Conservation (phyloP, 2,113 vertebrate species). For the Sinocyclocheilus rhinocerous region DNA sequence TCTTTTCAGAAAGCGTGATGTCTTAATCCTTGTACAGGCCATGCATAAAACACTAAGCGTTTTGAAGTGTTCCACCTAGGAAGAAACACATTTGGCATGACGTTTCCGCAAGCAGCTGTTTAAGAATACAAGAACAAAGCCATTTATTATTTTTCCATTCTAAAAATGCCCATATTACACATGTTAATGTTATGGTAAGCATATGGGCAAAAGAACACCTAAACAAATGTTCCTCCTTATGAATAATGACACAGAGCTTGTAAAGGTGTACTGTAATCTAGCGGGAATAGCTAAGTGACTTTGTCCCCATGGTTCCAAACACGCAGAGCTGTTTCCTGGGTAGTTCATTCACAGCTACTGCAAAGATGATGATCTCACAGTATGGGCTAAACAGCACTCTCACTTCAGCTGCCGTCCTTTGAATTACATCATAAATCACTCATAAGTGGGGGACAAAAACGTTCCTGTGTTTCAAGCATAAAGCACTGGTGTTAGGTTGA, state of each 20-base stretch:
- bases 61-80: background rate
- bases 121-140: background rate
- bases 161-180: background rate
- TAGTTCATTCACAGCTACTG: slow-evolving; percentile 33
- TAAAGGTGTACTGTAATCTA: slow-evolving; percentile 37
- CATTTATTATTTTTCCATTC: slow-evolving; percentile 12
- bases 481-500: slow-evolving; percentile 23
- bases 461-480: slow-evolving; percentile 20
- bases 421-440: slow-evolving; percentile 55
- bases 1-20: background rate
- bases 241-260: slow-evolving; percentile 29
- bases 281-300: slow-evolving; percentile 29
- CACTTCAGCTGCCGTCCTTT: slow-evolving; percentile 24
- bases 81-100: background rate
- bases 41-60: background rate
- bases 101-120: background rate
- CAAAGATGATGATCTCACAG: slow-evolving; percentile 37
- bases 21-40: background rate
- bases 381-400: slow-evolving; percentile 39
- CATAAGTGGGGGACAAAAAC: slow-evolving; percentile 24
- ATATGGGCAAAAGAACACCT: slow-evolving; percentile 11
- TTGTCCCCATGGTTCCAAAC: slow-evolving; percentile 16
- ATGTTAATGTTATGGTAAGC: slow-evolving; percentile 30
- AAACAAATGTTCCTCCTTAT: slow-evolving; percentile 13
- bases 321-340: slow-evolving; percentile 22